These are phyloP conservation scores for Monoplex corrugatus DNA, from an alignment of 2,888 invertebrate genomes.

Conservation along the genomic window DNA sequence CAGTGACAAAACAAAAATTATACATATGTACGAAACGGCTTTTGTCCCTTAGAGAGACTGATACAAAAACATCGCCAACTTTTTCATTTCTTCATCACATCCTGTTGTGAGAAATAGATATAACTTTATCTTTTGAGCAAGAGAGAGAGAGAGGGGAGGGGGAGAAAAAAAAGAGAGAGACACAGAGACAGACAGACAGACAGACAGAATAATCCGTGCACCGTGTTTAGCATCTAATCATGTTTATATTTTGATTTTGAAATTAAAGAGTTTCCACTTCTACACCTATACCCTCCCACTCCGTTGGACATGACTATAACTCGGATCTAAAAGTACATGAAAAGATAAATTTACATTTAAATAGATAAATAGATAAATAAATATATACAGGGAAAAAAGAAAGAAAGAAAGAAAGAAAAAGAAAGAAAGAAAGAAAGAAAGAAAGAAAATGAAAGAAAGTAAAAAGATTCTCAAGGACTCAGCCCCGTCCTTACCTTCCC, in stretches of 20 bases:
- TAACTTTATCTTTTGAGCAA: not conserved
- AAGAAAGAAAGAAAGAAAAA: no score
- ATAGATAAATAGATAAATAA: no score
- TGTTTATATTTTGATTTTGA: not conserved
- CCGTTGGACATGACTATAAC: not conserved
- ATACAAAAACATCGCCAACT: not conserved
- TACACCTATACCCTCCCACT: not conserved
- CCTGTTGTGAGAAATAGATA: not conserved
- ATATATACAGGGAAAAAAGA: no score
- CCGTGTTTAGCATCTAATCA: not conserved
- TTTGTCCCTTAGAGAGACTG: not conserved
- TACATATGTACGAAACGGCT: not conserved
- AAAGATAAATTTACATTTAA: no score
- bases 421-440: no score
- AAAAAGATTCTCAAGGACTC: no score
- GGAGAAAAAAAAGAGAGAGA: not conserved
- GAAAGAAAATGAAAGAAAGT: no score
- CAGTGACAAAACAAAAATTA: not conserved
- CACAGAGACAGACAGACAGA: not conserved
- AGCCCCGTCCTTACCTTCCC: no score
- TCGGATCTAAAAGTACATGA: no score
- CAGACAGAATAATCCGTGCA: not conserved
- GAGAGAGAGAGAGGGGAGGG: not conserved
- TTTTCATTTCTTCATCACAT: not conserved
- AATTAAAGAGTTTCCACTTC: not conserved